phyloP scores from a whole-genome alignment of 2,113 vertebrate genomes.

The Morone chrysops region DNA sequence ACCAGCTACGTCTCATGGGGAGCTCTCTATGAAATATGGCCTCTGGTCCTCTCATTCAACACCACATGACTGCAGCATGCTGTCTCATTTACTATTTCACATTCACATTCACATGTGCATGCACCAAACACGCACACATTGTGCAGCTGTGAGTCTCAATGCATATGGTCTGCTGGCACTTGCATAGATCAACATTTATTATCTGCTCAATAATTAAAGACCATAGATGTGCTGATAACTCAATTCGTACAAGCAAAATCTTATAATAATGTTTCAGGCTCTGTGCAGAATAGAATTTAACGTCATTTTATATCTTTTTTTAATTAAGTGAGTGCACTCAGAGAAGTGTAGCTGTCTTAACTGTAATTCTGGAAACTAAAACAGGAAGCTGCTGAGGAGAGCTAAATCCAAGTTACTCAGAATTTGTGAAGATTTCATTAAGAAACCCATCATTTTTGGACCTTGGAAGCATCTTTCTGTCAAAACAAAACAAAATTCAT shows the following conservation, averaged over 20 bases:
- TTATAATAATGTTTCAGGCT: constrained; percentile 40
- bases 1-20: constrained; percentile 19
- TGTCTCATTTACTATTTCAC: constrained; percentile 17
- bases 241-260: constrained; percentile 27
- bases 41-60: constrained; percentile 15
- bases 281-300: constrained; percentile 26
- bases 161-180: constrained; percentile 20
- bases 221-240: constrained; percentile 44
- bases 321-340: not conserved
- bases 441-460: constrained; percentile 19
- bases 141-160: not conserved
- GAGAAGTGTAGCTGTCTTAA: not conserved
- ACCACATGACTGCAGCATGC: constrained; percentile 15
- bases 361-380: constrained; percentile 16
- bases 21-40: constrained; percentile 50
- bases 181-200: constrained; percentile 43
- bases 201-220: constrained; percentile 71
- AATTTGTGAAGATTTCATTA: constrained; percentile 26
- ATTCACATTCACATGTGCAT: not conserved
- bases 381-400: constrained; percentile 4
- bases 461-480: not conserved
- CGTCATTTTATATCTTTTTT: constrained; percentile 6
- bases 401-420: not conserved
- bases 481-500: not conserved
- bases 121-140: not conserved